These are phyloP conservation scores for Arrhopalites spinosus DNA, from an alignment of 2,888 invertebrate genomes.

Conservation along the genomic window DNA sequence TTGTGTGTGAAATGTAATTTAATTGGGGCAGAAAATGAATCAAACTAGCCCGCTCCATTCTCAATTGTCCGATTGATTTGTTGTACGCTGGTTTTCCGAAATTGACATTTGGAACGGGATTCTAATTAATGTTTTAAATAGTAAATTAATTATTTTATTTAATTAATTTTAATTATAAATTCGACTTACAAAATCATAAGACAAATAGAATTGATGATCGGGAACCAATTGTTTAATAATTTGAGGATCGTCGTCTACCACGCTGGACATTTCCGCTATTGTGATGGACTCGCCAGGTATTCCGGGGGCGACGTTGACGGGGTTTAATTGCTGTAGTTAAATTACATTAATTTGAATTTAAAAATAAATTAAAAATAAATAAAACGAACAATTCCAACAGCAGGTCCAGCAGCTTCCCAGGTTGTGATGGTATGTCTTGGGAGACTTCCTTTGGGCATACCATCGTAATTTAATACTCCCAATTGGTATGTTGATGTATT, in stretches of 20 bases:
- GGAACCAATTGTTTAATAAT: conserved; percentile 67
- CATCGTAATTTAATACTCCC: conserved; percentile 81
- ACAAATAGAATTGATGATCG: conserved; percentile 80
- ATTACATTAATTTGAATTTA: conserved; percentile 49
- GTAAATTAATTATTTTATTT: too few relatives aligned
- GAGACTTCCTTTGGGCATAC: conserved; percentile 63
- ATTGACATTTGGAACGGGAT: conserved; percentile 78
- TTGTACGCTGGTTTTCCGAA: conserved; percentile 72
- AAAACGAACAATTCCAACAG: too few relatives aligned
- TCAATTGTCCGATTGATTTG: neutral
- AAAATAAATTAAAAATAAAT: conserved; percentile 38
- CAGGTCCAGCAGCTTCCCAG: conserved; percentile 62
- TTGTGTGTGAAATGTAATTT: conserved; percentile 77
- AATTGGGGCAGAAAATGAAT: conserved; percentile 71
- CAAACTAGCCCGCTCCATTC: neutral
- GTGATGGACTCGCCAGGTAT: conserved; percentile 69
- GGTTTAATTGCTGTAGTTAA: conserved; percentile 73
- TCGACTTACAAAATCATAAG: conserved; percentile 89
- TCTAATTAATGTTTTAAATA: too few relatives aligned
- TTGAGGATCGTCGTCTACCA: conserved; percentile 63
- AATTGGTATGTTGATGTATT: conserved; percentile 77
- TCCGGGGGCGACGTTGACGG: conserved; percentile 76
- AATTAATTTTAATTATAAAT: too few relatives aligned
- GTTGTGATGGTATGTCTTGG: conserved; percentile 51
- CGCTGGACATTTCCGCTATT: conserved; percentile 57